Evolutionary conservation across 2,797 vertebrate genomes (phyloP), one percentile per base, ranked within the genome.

Genomic region (Smutsia gigantea): DNA sequence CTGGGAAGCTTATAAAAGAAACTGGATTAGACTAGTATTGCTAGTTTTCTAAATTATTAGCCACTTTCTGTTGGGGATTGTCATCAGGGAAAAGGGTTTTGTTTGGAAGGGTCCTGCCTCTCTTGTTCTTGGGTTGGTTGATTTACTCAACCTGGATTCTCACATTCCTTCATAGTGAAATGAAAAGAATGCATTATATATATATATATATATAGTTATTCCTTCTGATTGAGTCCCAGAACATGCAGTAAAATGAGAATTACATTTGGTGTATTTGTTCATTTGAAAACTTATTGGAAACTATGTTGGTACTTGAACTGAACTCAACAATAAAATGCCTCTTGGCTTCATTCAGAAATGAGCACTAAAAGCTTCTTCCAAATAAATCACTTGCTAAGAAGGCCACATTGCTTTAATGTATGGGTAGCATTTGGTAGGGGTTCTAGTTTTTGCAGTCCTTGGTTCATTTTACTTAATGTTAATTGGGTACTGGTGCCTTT

Each of bases 311-410:
- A 64, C 78, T 94, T 96, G 42, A 85, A 86, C 55, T 86, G 81
- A 97, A 53, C 71, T 94, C 72, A 91, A 64, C 34, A 86, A 46
- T 90, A 90, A 95, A 92, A 77, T n/a, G 14, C 7, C 90, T 74
- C 75, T 96, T 94, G 95, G 90, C 93, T 94, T 96, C 88, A 64
- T 82, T 96, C 71, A 87, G 66, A 96, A 95, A 91, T 96, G 90
- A 96, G 71, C 69, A 87, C 79, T 92, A 84, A 94, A 92, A 91
- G 68, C 88, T 92, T 77, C 78, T 94, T 84, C 42, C 88, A 97
- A 93, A 95, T 88, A 95, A 97, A 96, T 94, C 90, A 91, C 17
- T 59, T 81, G 13, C 27, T 93, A 89, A 93, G 39, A 39, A 90
- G 83, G 66, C 46, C 94, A n/a, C 83, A 90, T 93, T 75, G 12